A percentile compares a stretch with the other conserved stretches of the same genome.
phyloP scores from a whole-genome alignment of 2,113 vertebrate species.

The Neofelis nebulosa region DNA sequence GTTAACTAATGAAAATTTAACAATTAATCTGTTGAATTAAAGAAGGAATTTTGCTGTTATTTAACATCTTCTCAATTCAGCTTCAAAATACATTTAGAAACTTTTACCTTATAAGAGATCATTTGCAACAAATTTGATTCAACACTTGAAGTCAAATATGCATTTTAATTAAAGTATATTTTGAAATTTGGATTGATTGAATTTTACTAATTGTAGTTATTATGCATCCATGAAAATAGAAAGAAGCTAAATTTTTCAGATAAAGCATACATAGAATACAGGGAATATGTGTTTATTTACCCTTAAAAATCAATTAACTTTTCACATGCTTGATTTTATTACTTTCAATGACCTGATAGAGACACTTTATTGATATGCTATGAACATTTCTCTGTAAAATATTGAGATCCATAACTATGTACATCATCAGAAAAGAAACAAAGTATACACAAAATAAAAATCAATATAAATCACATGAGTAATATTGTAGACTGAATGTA shows the following conservation, averaged over 20 bases:
- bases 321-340: slow-evolving; percentile 52
- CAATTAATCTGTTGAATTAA: not conserved
- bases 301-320: slow-evolving; percentile 61
- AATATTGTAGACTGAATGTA: not conserved
- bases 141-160: not conserved
- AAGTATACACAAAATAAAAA: not conserved
- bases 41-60: not conserved
- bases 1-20: not conserved
- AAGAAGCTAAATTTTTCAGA: not conserved
- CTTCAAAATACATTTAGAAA: not conserved
- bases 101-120: not conserved
- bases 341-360: not conserved
- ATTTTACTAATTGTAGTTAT: slow-evolving; percentile 27
- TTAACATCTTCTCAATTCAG: not conserved
- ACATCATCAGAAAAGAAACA: not conserved
- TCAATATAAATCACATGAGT: not conserved
- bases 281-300: slow-evolving; percentile 55
- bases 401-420: not conserved
- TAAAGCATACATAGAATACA: not conserved
- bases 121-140: not conserved
- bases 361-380: not conserved
- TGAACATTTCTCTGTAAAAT: not conserved
- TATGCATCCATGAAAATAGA: not conserved
- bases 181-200: not conserved
- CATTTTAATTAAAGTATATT: slow-evolving; percentile 18